Evolutionary conservation across 2,888 invertebrate species (phyloP).

Genomic region (Schizaphis graminum): DNA sequence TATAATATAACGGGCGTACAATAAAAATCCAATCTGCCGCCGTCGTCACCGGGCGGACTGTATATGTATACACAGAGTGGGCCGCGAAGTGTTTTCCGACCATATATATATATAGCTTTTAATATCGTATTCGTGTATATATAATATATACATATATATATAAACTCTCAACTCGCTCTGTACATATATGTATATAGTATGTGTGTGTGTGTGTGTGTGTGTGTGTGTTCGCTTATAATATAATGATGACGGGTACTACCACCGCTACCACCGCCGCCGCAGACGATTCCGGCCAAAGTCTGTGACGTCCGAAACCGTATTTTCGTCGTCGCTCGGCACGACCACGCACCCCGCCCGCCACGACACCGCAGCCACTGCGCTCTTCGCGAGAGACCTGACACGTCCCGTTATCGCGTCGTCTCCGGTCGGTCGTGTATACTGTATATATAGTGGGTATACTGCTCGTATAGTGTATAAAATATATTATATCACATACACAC

Average conservation of each 20-base stretch:
- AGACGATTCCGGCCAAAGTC: not conserved
- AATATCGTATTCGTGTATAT: not conserved
- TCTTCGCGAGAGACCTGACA: not conserved
- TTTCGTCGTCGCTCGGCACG: not conserved
- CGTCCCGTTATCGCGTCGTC: conserved; percentile 9
- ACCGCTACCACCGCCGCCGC: not conserved
- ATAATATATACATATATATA: not conserved
- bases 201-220: not conserved
- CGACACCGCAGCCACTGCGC: not conserved
- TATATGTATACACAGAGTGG: not conserved
- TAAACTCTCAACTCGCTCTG: not conserved
- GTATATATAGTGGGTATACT: too few relatives aligned
- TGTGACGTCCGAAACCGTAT: conserved; percentile 9
- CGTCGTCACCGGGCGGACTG: not conserved
- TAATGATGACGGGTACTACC: conserved; percentile 3
- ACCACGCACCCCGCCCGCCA: not conserved
- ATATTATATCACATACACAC: not conserved
- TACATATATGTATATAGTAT: not conserved
- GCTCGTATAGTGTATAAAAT: not conserved
- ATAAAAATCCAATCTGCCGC: conserved; percentile 21
- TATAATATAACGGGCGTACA: not conserved
- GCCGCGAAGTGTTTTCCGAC: not conserved
- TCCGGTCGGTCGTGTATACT: not conserved
- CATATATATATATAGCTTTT: not conserved
- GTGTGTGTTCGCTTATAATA: conserved; percentile 9